Base-by-base conservation (phyloP, 2,888 invertebrate species). In the Arge pagana region DNA sequence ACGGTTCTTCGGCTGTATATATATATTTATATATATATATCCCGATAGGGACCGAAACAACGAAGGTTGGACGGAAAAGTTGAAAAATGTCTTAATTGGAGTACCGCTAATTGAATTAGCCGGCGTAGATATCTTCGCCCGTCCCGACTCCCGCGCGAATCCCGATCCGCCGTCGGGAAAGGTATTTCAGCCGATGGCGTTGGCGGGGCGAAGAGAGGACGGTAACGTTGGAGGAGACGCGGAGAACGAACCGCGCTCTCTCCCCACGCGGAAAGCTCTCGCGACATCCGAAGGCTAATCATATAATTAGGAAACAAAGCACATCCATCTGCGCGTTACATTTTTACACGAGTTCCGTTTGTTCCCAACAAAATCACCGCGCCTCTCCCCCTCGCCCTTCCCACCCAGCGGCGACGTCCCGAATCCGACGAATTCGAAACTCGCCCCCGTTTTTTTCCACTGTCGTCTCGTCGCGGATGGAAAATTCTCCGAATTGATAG, bases 71-170 rank as follows among this genome's bases (percentile, higher is more conserved):
- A 23, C 13, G 4, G 6, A n/a, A 24, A 33, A 24, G 3, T 2
- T 13, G 11, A 19, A 33, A 33, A 45, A 42, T 42, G 28, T 42
- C 42, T 42, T 42, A 30, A 42, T 42, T 24, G 24, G 42, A 30
- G 31, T 13, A 28, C 30, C 19, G 31, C 30, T 28, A 42, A 42
- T 42, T 42, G 13, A 30, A 30, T 42, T 28, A 42, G 42, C 13
- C 13, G 19, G 31, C 18, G 28, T 42, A 10, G 19, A 42, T n/a
- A 42, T 18, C 16, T 41, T 26, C 8, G 13, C 28, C 10, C 28
- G 5, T 10, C 5, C 26, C n/a, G 26, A 7, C 13, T 26, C 28
- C n/a, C 11, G 41, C 15, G 15, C 10, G 15, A 19, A 13, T n/a
- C 30, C 30, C n/a, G 10, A 24, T 13, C 30, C 13, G 15, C 28